These are phyloP conservation scores for Zeugodacus cucurbitae DNA, from an alignment of 1,140 invertebrate genomes.

Conservation along the genomic window DNA sequence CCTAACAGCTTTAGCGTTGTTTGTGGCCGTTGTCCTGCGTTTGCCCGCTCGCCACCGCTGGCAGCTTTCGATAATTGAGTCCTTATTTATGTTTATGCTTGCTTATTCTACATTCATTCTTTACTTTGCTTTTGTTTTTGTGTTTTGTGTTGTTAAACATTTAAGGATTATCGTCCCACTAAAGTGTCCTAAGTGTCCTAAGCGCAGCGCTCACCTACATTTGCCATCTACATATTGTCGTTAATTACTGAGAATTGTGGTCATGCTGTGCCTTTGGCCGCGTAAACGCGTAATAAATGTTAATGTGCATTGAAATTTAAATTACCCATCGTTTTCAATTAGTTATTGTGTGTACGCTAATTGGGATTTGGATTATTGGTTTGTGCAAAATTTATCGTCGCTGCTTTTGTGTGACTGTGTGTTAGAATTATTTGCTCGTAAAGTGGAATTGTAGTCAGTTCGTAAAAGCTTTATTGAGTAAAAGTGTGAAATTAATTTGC, in stretches of 20 bases:
- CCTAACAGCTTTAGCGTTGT: neutral
- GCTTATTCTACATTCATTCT: neutral
- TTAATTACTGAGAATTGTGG: neutral
- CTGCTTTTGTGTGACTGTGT: too few relatives aligned
- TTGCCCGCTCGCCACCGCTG: neutral
- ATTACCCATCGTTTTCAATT: constrained; percentile 30
- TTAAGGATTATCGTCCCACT: constrained; percentile 11
- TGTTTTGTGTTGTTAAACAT: neutral
- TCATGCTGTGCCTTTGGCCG: neutral
- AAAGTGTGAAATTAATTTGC: neutral
- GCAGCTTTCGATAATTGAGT: constrained; percentile 15
- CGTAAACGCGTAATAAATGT: neutral
- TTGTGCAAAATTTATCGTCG: constrained; percentile 11
- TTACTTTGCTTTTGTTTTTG: neutral
- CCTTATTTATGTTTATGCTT: constrained; percentile 1
- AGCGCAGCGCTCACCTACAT: neutral
- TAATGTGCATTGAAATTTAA: constrained; percentile 16
- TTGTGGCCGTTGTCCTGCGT: neutral
- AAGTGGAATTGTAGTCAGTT: neutral
- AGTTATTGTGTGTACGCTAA: neutral
- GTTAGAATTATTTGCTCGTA: neutral
- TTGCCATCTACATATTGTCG: neutral
- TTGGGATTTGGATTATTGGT: constrained; percentile 16
- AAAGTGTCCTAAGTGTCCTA: neutral
- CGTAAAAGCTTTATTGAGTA: neutral